phyloP scores from a whole-genome alignment of 2,888 invertebrate species.

The Corythucha ciliata region DNA sequence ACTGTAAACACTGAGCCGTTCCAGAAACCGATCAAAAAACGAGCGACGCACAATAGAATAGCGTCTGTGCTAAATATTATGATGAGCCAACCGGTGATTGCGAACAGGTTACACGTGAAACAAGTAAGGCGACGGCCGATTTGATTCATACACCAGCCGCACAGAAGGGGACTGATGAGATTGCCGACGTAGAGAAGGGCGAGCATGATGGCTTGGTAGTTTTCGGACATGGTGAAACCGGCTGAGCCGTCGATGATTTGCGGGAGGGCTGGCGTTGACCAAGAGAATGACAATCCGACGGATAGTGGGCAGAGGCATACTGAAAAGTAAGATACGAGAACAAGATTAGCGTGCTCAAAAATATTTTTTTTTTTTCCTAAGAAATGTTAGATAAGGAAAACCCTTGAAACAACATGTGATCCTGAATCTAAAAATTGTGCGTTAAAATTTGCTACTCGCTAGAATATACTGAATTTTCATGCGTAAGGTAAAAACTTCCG shows the following conservation, averaged over 20 bases:
- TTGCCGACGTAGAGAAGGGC: constrained; percentile 32
- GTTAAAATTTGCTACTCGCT: no score
- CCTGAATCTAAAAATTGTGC: no score
- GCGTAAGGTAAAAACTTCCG: no score
- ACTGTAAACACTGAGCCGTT: constrained; percentile 35
- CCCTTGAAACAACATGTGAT: no score
- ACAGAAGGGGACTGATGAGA: constrained; percentile 38
- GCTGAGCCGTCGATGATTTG: constrained; percentile 27
- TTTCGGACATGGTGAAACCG: constrained; percentile 24
- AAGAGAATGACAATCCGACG: no score
- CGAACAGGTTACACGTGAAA: constrained; percentile 48
- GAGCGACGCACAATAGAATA: constrained; percentile 26
- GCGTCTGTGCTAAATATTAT: constrained; percentile 25
- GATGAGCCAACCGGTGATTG: constrained; percentile 46
- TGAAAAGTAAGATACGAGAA: no score
- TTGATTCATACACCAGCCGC: constrained; percentile 49
- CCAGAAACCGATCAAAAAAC: constrained; percentile 32
- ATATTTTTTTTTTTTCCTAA: no score
- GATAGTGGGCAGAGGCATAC: no score
- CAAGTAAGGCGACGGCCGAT: constrained; percentile 50
- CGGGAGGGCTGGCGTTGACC: constrained; percentile 31
- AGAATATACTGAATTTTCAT: no score
- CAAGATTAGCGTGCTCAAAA: no score
- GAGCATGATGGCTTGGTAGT: constrained; percentile 30
- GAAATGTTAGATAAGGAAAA: no score